Evolutionary conservation across 2,113 vertebrate genomes (phyloP).

Genomic region (Percina caprodes): DNA sequence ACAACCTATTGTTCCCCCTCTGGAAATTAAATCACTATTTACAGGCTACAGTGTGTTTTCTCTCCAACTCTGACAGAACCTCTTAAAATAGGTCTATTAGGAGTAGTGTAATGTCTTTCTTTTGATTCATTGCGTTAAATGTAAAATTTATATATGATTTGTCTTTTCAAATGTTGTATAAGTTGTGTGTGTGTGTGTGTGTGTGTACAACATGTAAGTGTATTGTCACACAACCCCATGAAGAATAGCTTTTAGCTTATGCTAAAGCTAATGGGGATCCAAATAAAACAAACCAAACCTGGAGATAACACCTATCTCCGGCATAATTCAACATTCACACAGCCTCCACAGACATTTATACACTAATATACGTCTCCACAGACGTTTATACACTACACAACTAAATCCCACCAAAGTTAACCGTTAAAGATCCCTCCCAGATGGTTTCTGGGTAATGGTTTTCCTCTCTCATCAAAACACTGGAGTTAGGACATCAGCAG

Average conservation of each 20-base stretch:
- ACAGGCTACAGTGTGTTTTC: background rate
- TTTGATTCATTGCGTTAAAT: too few species aligned
- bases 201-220: too few species aligned
- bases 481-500: constrained; percentile 59
- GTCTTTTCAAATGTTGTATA: too few species aligned
- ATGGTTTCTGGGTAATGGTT: constrained; percentile 36
- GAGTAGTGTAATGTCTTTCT: too few species aligned
- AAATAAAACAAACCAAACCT: too few species aligned
- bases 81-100: too few species aligned
- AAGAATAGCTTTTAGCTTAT: too few species aligned
- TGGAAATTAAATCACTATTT: too few species aligned
- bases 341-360: background rate
- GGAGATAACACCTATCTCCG: background rate
- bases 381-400: background rate
- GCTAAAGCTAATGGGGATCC: too few species aligned
- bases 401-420: constrained; percentile 24
- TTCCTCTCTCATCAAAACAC: constrained; percentile 36
- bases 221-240: too few species aligned
- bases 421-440: constrained; percentile 14
- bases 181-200: too few species aligned
- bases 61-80: background rate
- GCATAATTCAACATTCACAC: background rate
- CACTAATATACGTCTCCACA: background rate
- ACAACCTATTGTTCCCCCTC: background rate
- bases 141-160: too few species aligned